phyloP scores from a whole-genome alignment of 2,113 vertebrate genomes.

The Empidonax traillii region DNA sequence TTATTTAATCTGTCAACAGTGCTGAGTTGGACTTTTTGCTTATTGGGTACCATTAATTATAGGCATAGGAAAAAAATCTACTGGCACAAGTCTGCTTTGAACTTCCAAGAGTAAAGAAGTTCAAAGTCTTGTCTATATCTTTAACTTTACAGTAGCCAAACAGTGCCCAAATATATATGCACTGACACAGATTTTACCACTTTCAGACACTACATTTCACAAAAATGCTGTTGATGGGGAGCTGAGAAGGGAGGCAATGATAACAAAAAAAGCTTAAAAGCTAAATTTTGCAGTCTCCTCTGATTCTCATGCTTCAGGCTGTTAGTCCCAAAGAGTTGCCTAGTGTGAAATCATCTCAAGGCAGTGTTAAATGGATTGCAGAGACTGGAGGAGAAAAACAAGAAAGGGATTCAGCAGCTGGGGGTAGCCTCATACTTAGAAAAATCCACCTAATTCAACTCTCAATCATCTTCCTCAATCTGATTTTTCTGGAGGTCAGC shows the following conservation, averaged over 20 bases:
- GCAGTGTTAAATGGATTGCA: neutral
- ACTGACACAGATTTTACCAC: neutral
- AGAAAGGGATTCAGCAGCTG: neutral
- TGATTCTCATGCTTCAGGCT: slow-evolving; percentile 4
- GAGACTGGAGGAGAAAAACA: neutral
- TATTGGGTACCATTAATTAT: neutral
- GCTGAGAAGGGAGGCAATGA: neutral
- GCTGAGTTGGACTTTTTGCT: neutral
- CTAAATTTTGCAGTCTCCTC: slow-evolving; percentile 1
- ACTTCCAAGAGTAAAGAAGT: neutral
- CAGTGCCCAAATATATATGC: neutral
- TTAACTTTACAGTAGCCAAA: neutral
- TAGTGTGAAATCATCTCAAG: slow-evolving; percentile 6
- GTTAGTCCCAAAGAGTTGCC: neutral
- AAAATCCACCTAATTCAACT: neutral
- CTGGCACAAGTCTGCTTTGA: neutral
- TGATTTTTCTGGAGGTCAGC: neutral
- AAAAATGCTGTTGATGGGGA: neutral
- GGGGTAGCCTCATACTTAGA: neutral
- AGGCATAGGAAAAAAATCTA: neutral
- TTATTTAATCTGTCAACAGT: neutral
- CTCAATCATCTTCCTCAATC: neutral
- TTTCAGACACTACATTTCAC: neutral
- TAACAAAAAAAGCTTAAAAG: neutral
- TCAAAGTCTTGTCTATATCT: neutral